Percentiles rank a stretch among this genome's conserved stretches.
phyloP scores from a whole-genome alignment of 2,888 invertebrate species.

The Polydesmus complanatus region DNA sequence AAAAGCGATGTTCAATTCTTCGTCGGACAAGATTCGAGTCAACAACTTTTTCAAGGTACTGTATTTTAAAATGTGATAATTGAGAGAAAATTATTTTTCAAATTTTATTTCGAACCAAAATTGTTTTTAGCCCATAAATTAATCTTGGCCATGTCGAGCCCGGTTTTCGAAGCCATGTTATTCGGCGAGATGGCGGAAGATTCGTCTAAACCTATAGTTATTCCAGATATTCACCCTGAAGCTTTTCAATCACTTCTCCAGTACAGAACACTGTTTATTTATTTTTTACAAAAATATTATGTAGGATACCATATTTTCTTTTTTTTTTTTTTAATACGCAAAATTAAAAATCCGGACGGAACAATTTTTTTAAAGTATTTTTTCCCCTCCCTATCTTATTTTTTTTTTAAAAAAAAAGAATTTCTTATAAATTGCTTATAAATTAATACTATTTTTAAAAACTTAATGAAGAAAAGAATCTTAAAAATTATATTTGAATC shows the following conservation, averaged over 20 bases:
- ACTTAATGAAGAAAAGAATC: too few species aligned
- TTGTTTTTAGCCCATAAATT: conserved; percentile 45
- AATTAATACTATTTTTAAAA: too few species aligned
- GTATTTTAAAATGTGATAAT: neutral
- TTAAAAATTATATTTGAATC: too few species aligned
- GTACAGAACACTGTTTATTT: conserved; percentile 37
- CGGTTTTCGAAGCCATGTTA: conserved; percentile 80
- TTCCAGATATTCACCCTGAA: conserved; percentile 71
- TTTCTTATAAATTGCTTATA: too few species aligned
- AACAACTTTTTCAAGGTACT: conserved; percentile 30
- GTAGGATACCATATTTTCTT: neutral
- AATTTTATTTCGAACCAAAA: neutral
- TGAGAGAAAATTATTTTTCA: neutral
- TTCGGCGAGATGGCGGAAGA: conserved; percentile 69
- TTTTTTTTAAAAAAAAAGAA: too few species aligned
- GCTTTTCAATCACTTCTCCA: conserved; percentile 68
- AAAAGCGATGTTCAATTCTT: conserved; percentile 74
- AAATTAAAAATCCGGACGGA: too few species aligned
- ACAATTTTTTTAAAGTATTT: neutral
- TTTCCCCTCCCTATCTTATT: too few species aligned
- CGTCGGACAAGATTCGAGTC: conserved; percentile 62
- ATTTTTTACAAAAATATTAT: neutral
- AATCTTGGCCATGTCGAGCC: conserved; percentile 70
- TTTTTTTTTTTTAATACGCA: too few species aligned
- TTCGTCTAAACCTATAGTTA: conserved; percentile 52